phyloP scores from a whole-genome alignment of 2,888 invertebrate species.

The Carcina quercana region DNA sequence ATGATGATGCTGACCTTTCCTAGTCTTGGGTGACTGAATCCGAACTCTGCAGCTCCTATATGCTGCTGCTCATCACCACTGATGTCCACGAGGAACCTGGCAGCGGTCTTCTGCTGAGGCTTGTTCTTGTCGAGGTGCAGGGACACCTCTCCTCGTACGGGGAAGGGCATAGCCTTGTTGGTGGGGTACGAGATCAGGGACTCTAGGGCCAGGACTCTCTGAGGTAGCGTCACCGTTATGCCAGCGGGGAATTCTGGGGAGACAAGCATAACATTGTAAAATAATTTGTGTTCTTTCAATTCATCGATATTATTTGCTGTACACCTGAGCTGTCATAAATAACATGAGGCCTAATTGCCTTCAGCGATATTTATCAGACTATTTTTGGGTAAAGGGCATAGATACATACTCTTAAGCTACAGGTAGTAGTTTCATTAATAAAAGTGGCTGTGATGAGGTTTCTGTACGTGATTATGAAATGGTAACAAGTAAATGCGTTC shows the following conservation, averaged over 20 bases:
- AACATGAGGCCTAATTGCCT: too few relatives aligned
- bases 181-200: slow-evolving; percentile 62
- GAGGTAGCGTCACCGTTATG: slow-evolving; percentile 78
- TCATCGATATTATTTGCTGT: too few relatives aligned
- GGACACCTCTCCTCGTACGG: slow-evolving; percentile 75
- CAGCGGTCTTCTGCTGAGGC: slow-evolving; percentile 79
- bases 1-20: slow-evolving; percentile 74
- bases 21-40: slow-evolving; percentile 80
- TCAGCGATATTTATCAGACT: too few relatives aligned
- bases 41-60: slow-evolving; percentile 70
- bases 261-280: neutral
- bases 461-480: too few relatives aligned
- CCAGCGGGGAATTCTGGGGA: slow-evolving; percentile 53
- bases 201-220: slow-evolving; percentile 79
- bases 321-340: too few relatives aligned
- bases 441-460: too few relatives aligned
- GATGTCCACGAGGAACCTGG: slow-evolving; percentile 71
- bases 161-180: slow-evolving; percentile 65
- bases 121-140: slow-evolving; percentile 83
- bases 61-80: slow-evolving; percentile 61
- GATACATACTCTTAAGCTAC: too few relatives aligned
- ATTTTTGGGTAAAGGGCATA: too few relatives aligned
- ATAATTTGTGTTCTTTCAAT: too few relatives aligned
- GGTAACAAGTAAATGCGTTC: too few relatives aligned
- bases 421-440: too few relatives aligned